phyloP scores from a whole-genome alignment of 53 echinoderm and acorn worm species.

The Mesocentrotus franciscanus region DNA sequence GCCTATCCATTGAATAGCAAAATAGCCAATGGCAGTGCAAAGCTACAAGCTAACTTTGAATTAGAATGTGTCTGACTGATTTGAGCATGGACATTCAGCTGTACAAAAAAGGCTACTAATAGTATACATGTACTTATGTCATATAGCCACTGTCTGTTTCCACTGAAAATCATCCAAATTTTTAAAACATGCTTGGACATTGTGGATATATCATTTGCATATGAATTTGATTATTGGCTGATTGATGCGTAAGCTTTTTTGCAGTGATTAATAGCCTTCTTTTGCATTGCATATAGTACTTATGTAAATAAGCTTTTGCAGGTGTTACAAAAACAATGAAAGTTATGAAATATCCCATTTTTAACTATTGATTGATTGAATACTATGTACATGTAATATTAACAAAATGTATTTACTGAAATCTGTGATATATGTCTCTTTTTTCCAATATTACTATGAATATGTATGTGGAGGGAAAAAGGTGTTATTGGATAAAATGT shows the following conservation, averaged over 20 bases:
- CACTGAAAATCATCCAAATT: background rate
- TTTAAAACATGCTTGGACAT: background rate
- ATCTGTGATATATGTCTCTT: background rate
- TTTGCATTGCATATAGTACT: constrained; percentile 39
- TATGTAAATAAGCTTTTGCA: constrained; percentile 31
- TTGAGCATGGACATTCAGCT: background rate
- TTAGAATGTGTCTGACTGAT: constrained; percentile 38
- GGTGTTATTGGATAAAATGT: constrained; percentile 21
- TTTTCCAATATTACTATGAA: background rate
- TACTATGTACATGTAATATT: background rate
- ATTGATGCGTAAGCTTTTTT: background rate
- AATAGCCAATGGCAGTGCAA: constrained; percentile 32
- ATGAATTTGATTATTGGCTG: background rate
- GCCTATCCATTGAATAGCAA: constrained; percentile 61
- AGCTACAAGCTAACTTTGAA: constrained; percentile 62
- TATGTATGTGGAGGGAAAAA: background rate
- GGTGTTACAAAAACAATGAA: background rate
- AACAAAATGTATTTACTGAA: constrained; percentile 33
- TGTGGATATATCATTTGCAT: background rate
- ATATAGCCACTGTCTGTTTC: background rate
- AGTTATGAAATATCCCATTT: constrained; percentile 6
- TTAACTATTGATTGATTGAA: background rate
- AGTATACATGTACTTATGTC: background rate
- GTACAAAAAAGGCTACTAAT: background rate
- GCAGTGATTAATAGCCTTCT: constrained; percentile 20